phyloP scores from a whole-genome alignment of 1,140 invertebrate species.

The Cydia amplana region DNA sequence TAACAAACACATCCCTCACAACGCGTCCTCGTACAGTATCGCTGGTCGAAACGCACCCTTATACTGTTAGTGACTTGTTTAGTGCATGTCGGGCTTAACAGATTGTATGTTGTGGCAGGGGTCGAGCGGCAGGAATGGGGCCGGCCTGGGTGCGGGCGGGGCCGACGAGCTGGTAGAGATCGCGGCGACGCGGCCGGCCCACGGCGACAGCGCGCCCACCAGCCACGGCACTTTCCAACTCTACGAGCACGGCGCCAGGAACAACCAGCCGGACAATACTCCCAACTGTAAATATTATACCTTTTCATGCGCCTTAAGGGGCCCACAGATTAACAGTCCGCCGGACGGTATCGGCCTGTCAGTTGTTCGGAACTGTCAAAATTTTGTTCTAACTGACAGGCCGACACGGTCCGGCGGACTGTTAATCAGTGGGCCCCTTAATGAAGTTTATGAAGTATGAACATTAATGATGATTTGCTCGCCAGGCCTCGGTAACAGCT shows the following conservation, averaged over 20 bases:
- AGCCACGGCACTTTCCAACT: slow-evolving; percentile 70
- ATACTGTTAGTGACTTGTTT: neutral
- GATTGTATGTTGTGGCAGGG: neutral
- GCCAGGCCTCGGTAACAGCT: too few species aligned
- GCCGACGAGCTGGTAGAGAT: slow-evolving; percentile 68
- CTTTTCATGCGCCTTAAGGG: slow-evolving; percentile 8
- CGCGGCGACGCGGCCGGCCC: slow-evolving; percentile 52
- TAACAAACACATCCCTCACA: too few species aligned
- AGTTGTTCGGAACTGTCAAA: too few species aligned
- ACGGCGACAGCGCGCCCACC: slow-evolving; percentile 55
- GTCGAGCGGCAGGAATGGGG: slow-evolving; percentile 45
- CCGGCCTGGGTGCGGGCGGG: slow-evolving; percentile 48
- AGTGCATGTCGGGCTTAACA: neutral
- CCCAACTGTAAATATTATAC: slow-evolving; percentile 58
- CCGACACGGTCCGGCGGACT: too few species aligned
- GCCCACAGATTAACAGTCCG: too few species aligned
- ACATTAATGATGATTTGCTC: neutral
- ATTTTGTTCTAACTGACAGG: too few species aligned
- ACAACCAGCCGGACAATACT: slow-evolving; percentile 49
- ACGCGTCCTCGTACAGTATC: too few species aligned
- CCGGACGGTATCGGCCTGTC: too few species aligned
- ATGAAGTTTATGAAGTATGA: too few species aligned
- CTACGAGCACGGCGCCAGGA: slow-evolving; percentile 60
- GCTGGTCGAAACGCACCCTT: too few species aligned
- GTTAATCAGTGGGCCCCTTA: too few species aligned